Percentiles rank a stretch among this genome's conserved stretches.
Evolutionary conservation across 2,113 vertebrate genomes (phyloP).

Genomic region (Lepidothrix coronata): DNA sequence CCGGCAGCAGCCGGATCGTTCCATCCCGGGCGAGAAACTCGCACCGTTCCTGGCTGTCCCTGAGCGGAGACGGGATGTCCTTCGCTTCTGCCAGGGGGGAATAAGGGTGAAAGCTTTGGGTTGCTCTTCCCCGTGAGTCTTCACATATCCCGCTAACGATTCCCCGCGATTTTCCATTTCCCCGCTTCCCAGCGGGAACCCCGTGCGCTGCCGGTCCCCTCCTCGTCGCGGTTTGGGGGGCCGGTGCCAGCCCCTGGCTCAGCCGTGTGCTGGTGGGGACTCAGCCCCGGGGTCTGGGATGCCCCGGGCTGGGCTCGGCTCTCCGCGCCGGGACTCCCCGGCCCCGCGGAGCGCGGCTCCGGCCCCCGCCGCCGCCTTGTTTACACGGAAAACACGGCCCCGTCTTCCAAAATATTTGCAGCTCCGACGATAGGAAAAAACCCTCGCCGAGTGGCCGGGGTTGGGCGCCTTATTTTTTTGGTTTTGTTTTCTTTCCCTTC

Average conservation of each 20-base stretch:
- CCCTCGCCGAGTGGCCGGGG: not conserved
- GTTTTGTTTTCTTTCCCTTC: not conserved
- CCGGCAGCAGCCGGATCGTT: not conserved
- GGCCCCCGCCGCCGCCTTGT: not conserved
- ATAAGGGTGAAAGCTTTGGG: not conserved
- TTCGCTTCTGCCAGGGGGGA: too few species aligned
- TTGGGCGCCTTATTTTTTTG: not conserved
- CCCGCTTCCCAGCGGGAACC: not conserved
- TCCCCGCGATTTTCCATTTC: not conserved
- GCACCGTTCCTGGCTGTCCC: not conserved
- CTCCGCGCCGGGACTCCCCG: too few species aligned
- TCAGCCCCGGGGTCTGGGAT: too few species aligned
- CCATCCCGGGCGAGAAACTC: not conserved
- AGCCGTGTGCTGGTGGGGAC: not conserved
- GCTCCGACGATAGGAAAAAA: not conserved
- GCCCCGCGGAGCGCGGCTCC: not conserved
- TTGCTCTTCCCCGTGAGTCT: not conserved
- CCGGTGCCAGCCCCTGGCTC: not conserved
- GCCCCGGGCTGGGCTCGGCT: not conserved
- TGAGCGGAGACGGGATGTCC: too few species aligned
- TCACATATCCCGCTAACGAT: not conserved
- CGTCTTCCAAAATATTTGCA: conserved; percentile 28
- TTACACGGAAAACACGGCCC: not conserved
- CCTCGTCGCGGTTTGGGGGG: not conserved
- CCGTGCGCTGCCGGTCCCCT: not conserved